Percentiles rank a stretch among this genome's conserved stretches.
Conservation (phyloP, 2,797 vertebrate genomes). For the Myotis vivesi region DNA sequence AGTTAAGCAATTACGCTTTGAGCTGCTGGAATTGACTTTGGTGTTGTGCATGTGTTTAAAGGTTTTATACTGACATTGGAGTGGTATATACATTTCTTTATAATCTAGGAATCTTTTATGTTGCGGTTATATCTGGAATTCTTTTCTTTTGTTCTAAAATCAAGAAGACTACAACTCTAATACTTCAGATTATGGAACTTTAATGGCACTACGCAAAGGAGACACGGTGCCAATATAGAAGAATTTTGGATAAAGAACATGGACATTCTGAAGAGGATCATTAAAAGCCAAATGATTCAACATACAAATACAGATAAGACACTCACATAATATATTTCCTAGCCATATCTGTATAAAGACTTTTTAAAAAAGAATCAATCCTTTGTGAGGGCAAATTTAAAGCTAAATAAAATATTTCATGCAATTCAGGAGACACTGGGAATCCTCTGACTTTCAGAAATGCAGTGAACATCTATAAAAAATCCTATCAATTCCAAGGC, state of each 20-base stretch:
- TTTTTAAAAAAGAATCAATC: not conserved
- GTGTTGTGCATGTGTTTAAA: not conserved
- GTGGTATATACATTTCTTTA: not conserved
- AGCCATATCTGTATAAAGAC: not conserved
- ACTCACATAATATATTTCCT: not conserved
- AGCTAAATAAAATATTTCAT: not conserved
- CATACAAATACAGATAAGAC: not conserved
- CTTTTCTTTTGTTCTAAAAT: constrained; percentile 18
- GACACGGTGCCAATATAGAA: not conserved
- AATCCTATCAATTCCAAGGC: not conserved
- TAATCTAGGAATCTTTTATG: not conserved
- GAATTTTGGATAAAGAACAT: not conserved
- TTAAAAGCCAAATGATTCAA: not conserved
- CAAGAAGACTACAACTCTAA: not conserved
- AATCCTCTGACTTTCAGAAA: not conserved
- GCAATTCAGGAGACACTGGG: not conserved
- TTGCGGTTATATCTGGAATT: not conserved
- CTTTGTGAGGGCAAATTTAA: not conserved
- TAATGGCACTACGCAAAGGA: not conserved
- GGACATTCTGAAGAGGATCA: not conserved
- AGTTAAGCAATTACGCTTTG: not conserved
- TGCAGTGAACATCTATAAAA: not conserved
- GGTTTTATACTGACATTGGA: not conserved
- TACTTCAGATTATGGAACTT: not conserved
- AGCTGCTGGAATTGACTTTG: not conserved